Percentiles rank a stretch among this genome's conserved stretches.
Evolutionary conservation across 92 coral and sea anemone species (phyloP).

Genomic region (Palythoa heliodiscus): DNA sequence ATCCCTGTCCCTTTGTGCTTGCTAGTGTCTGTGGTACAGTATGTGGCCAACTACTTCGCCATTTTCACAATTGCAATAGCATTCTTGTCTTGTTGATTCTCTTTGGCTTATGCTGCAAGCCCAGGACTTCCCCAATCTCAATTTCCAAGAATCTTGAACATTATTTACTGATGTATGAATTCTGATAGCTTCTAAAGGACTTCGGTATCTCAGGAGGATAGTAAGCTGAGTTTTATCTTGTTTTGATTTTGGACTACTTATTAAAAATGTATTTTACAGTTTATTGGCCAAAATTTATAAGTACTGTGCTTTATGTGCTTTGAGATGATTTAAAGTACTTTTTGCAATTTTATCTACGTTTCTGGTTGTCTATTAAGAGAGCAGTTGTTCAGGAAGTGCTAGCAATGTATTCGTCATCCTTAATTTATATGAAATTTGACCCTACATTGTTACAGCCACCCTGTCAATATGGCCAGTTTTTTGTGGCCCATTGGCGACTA

Average conservation of each 20-base stretch:
- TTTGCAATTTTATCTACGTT: too few relatives aligned
- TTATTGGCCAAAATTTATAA: background rate
- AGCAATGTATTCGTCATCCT: background rate
- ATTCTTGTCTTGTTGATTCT: too few relatives aligned
- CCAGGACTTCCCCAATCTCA: too few relatives aligned
- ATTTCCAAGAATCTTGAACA: background rate
- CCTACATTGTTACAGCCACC: too few relatives aligned
- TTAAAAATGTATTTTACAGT: background rate
- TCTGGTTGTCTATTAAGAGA: background rate
- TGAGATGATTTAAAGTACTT: background rate
- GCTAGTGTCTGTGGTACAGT: too few relatives aligned
- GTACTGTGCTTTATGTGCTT: background rate
- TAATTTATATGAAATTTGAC: too few relatives aligned
- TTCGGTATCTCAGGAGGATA: slow-evolving; percentile 5
- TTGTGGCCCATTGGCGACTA: too few relatives aligned
- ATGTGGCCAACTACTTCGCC: too few relatives aligned
- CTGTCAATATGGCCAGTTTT: too few relatives aligned
- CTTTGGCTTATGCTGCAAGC: too few relatives aligned
- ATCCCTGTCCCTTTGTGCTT: too few relatives aligned
- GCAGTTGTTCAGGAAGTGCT: slow-evolving; percentile 9
- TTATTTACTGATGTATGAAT: slow-evolving; percentile 9
- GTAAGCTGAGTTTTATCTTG: background rate
- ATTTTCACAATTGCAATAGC: too few relatives aligned
- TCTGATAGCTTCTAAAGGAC: slow-evolving; percentile 18
- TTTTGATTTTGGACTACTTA: background rate